phyloP scores from a whole-genome alignment of 2,113 vertebrate genomes.

The Rhea americana region DNA sequence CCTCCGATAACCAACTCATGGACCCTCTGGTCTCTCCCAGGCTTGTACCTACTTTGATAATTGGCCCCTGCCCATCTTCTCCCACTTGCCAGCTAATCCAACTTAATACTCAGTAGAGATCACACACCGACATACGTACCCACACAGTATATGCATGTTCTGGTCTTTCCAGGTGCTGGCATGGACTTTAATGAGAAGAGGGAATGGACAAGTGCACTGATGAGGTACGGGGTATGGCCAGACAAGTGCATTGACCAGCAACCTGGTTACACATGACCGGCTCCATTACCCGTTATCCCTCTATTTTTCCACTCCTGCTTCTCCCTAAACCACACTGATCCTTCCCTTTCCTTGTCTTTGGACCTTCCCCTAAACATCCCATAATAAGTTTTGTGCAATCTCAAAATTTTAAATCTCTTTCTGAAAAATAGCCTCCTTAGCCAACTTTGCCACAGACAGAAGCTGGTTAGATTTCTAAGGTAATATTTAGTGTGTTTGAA shows the following conservation, averaged over 20 bases:
- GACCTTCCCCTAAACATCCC: not conserved
- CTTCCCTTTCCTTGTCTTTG: not conserved
- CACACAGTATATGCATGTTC: accelerated
- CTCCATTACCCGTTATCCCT: not conserved
- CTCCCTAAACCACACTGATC: not conserved
- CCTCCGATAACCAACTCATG: not conserved
- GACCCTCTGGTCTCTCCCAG: not conserved
- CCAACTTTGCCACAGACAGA: not conserved
- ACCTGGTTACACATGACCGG: not conserved
- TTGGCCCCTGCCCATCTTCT: not conserved
- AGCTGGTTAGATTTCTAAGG: not conserved
- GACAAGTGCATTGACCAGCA: not conserved
- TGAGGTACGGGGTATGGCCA: too few species aligned
- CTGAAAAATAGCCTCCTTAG: not conserved
- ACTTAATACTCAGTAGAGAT: not conserved
- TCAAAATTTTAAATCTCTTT: not conserved
- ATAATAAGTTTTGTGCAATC: too few species aligned
- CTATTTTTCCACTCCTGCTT: not conserved
- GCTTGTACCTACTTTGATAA: not conserved
- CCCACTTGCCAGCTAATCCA: not conserved
- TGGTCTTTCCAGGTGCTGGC: not conserved
- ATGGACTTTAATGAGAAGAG: not conserved
- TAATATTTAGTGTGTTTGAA: not conserved
- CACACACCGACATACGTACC: too few species aligned
- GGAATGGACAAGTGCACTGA: not conserved